Percentiles rank a stretch among this genome's conserved stretches.
phyloP scores from a whole-genome alignment of 2,797 vertebrate species.

The Rachycentron canadum region DNA sequence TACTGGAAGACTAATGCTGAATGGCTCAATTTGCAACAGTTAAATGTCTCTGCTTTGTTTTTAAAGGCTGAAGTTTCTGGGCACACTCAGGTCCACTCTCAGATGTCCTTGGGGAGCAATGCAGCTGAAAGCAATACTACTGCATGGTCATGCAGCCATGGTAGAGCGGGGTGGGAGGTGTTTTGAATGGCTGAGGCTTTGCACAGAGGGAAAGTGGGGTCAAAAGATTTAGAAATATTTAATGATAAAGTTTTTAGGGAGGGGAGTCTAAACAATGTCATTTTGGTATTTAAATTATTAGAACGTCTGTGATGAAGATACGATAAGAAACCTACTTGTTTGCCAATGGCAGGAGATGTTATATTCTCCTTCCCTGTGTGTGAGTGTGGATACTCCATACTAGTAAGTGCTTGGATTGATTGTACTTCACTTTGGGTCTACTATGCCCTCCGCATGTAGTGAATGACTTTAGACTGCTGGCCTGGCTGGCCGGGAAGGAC shows the following conservation, averaged over 20 bases:
- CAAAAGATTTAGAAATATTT: slow-evolving; percentile 69
- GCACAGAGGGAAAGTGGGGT: slow-evolving; percentile 62
- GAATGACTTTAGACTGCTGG: slow-evolving; percentile 54
- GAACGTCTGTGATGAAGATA: slow-evolving; percentile 57
- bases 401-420: slow-evolving; percentile 52
- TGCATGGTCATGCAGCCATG: slow-evolving; percentile 56
- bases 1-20: slow-evolving; percentile 46
- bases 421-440: slow-evolving; percentile 68
- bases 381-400: slow-evolving; percentile 44
- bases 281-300: slow-evolving; percentile 54
- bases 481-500: slow-evolving; percentile 56
- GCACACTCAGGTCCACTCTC: slow-evolving; percentile 75
- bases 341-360: slow-evolving; percentile 64
- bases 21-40: slow-evolving; percentile 67
- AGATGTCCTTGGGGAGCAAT: slow-evolving; percentile 76
- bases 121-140: slow-evolving; percentile 78
- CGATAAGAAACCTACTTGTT: slow-evolving; percentile 36
- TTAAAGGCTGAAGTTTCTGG: slow-evolving; percentile 80
- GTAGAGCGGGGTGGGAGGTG: slow-evolving; percentile 49
- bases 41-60: slow-evolving; percentile 75
- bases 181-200: slow-evolving; percentile 72
- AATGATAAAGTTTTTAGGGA: slow-evolving; percentile 67
- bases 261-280: slow-evolving; percentile 54
- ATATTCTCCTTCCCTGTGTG: slow-evolving; percentile 56
- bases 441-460: slow-evolving; percentile 52